These are phyloP conservation scores for Streptopelia turtur DNA, from an alignment of 2,797 vertebrate genomes.

Conservation along the genomic window DNA sequence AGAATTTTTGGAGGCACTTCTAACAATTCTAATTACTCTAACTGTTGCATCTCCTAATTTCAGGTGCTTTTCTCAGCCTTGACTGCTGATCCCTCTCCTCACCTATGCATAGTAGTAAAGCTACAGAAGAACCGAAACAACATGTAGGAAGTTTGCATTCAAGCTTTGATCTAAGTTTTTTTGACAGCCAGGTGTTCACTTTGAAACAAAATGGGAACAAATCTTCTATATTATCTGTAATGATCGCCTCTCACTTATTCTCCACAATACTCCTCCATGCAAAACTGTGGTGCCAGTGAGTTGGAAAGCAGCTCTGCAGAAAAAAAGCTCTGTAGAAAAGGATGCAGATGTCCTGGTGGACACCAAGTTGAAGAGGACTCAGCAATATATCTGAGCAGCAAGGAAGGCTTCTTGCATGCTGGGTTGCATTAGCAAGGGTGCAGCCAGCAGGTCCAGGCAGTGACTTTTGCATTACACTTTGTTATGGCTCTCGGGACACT, in stretches of 20 bases:
- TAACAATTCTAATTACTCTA: background rate
- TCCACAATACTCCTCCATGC: background rate
- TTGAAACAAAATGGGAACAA: background rate
- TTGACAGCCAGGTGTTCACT: background rate
- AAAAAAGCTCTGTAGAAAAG: background rate
- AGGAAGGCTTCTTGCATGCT: background rate
- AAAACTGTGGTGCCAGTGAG: background rate
- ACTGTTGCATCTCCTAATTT: background rate
- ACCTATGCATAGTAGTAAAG: background rate
- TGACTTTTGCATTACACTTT: background rate
- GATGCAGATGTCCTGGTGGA: background rate
- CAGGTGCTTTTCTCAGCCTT: background rate
- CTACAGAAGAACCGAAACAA: background rate
- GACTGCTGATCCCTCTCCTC: background rate
- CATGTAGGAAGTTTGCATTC: background rate
- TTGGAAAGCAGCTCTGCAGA: background rate
- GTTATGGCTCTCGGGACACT: background rate
- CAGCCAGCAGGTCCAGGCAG: background rate
- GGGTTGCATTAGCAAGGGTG: background rate
- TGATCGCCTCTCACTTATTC: accelerated
- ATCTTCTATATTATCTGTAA: background rate
- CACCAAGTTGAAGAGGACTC: background rate
- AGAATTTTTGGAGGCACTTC: background rate
- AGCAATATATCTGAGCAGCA: background rate
- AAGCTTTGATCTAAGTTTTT: background rate